These are phyloP conservation scores for Coturnix japonica DNA, from an alignment of 2,113 vertebrate species.

Conservation along the genomic window DNA sequence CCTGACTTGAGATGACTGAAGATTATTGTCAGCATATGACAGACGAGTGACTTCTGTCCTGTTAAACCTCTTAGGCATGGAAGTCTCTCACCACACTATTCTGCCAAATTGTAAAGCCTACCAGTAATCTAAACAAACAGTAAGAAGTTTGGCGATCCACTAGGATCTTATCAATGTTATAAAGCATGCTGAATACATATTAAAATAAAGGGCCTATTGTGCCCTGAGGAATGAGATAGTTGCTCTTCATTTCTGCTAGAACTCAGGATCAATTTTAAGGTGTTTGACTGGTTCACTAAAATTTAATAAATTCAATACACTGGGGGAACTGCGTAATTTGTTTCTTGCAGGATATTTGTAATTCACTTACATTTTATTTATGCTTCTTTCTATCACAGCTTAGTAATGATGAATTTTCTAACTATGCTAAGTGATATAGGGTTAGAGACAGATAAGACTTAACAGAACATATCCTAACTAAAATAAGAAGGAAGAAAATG, in stretches of 20 bases:
- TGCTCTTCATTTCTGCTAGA: neutral
- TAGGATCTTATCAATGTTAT: neutral
- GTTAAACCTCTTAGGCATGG: neutral
- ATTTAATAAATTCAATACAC: neutral
- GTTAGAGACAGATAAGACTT: neutral
- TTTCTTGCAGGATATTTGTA: neutral
- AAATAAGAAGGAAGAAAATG: neutral
- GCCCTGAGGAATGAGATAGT: neutral
- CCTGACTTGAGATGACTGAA: neutral
- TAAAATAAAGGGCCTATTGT: neutral
- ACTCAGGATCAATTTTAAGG: neutral
- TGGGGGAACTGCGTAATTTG: neutral
- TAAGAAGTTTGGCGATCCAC: neutral
- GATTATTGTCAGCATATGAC: neutral
- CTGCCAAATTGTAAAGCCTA: constrained; percentile 8
- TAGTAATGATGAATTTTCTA: neutral
- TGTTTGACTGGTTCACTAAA: neutral
- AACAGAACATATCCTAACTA: neutral
- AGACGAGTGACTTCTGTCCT: neutral
- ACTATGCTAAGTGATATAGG: neutral
- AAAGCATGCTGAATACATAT: constrained; percentile 1
- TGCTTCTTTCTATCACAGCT: neutral
- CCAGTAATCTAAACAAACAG: constrained; percentile 11
- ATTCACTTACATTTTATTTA: neutral
- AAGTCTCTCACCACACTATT: neutral